These are phyloP conservation scores for Listronotus oregonensis DNA, from an alignment of 1,140 invertebrate genomes.

Conservation along the genomic window DNA sequence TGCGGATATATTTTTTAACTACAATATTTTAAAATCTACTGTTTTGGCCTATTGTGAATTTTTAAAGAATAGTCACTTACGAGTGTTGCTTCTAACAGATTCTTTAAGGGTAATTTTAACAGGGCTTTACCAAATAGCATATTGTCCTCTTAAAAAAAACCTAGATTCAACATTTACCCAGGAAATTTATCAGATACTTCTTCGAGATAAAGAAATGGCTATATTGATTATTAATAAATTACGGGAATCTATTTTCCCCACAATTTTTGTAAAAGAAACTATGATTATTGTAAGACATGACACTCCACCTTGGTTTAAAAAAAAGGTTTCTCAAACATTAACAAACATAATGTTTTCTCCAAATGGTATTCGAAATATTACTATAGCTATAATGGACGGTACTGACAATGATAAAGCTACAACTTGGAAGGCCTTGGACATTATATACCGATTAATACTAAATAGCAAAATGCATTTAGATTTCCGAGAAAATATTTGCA, in stretches of 20 bases:
- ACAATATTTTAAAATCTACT: constrained; percentile 50
- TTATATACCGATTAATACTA: constrained; percentile 67
- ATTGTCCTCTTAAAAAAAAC: constrained; percentile 68
- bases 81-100: constrained; percentile 57
- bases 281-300: constrained; percentile 65
- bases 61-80: constrained; percentile 40
- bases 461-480: constrained; percentile 58
- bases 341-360: constrained; percentile 61
- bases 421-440: constrained; percentile 70
- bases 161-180: constrained; percentile 55
- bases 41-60: constrained; percentile 48
- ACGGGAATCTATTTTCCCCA: constrained; percentile 63
- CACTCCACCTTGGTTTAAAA: constrained; percentile 68
- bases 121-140: constrained; percentile 71
- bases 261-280: constrained; percentile 69
- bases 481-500: constrained; percentile 62
- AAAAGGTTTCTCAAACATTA: constrained; percentile 64
- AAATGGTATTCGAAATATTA: constrained; percentile 65
- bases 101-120: constrained; percentile 64
- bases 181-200: constrained; percentile 61
- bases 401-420: constrained; percentile 60
- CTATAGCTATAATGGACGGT: constrained; percentile 65
- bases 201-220: constrained; percentile 61
- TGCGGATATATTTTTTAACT: constrained; percentile 47
- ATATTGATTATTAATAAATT: constrained; percentile 60